Evolutionary conservation across 2,113 vertebrate genomes (phyloP).

Genomic region (Odobenus rosmarus): DNA sequence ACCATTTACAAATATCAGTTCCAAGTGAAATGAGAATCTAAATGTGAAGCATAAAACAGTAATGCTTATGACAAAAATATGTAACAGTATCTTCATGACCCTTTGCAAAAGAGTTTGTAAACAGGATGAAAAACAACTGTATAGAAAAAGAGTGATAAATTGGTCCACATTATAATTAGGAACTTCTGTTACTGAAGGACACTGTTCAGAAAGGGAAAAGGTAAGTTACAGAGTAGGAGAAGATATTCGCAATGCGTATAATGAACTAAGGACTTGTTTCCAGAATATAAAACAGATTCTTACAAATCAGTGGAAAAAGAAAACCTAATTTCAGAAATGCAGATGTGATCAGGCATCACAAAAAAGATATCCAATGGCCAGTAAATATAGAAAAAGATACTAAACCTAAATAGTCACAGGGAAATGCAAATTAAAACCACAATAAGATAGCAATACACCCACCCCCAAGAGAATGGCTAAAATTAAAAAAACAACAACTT

Average conservation of each 20-base stretch:
- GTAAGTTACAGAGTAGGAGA: neutral
- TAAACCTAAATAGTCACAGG: neutral
- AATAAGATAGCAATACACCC: neutral
- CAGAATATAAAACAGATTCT: neutral
- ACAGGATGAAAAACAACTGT: neutral
- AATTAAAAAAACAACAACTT: neutral
- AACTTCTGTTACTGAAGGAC: neutral
- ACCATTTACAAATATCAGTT: conserved; percentile 7
- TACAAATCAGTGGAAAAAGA: neutral
- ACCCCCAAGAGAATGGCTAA: neutral
- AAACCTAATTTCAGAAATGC: conserved; percentile 10
- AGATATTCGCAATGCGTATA: conserved; percentile 4
- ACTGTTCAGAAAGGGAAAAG: conserved; percentile 18
- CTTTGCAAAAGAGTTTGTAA: conserved; percentile 35
- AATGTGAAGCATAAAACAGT: neutral
- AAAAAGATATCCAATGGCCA: neutral
- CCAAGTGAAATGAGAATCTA: conserved; percentile 12
- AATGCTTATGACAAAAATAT: neutral
- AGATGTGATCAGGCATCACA: neutral
- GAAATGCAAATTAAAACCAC: conserved; percentile 16
- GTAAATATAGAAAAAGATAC: neutral
- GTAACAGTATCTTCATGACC: neutral
- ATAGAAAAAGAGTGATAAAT: neutral
- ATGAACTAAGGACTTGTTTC: neutral
- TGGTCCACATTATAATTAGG: neutral